Conservation (phyloP, 2,888 invertebrate species). For the Trimorus sp. region DNA sequence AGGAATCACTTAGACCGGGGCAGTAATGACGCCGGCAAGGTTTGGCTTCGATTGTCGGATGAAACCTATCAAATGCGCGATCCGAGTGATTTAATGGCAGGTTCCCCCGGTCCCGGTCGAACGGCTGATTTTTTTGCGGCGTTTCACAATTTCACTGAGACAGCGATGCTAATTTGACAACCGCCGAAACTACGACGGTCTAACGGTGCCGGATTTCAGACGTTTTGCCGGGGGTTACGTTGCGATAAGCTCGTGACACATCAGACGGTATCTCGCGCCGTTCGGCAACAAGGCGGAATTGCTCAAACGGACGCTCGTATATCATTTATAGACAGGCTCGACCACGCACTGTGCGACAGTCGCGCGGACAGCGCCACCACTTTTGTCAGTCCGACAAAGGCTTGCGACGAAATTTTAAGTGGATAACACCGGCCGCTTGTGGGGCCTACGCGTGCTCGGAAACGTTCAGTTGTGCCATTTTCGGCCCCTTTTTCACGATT, state of each 20-base stretch:
- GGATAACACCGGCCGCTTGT: constrained; percentile 19
- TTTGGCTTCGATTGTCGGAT: constrained; percentile 11
- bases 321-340: constrained; percentile 77
- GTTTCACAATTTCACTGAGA: no score
- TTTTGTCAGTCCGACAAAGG: constrained; percentile 63
- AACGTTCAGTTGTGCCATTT: constrained; percentile 11
- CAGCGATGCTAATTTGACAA: no score
- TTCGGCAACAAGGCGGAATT: constrained; percentile 77
- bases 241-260: constrained; percentile 6
- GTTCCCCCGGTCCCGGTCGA: no score
- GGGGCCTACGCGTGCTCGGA: constrained; percentile 49
- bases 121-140: no score
- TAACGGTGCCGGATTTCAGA: no score
- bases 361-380: constrained; percentile 37
- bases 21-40: constrained; percentile 17
- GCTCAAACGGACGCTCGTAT: constrained; percentile 76
- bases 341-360: constrained; percentile 67
- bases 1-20: constrained; percentile 24
- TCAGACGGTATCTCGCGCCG: constrained; percentile 71
- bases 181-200: no score
- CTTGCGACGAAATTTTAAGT: constrained; percentile 64
- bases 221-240: no score
- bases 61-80: not conserved
- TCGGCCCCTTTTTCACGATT: not conserved
- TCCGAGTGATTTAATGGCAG: not conserved